Conservation (phyloP, 1,140 invertebrate species). For the Penaeus indicus region DNA sequence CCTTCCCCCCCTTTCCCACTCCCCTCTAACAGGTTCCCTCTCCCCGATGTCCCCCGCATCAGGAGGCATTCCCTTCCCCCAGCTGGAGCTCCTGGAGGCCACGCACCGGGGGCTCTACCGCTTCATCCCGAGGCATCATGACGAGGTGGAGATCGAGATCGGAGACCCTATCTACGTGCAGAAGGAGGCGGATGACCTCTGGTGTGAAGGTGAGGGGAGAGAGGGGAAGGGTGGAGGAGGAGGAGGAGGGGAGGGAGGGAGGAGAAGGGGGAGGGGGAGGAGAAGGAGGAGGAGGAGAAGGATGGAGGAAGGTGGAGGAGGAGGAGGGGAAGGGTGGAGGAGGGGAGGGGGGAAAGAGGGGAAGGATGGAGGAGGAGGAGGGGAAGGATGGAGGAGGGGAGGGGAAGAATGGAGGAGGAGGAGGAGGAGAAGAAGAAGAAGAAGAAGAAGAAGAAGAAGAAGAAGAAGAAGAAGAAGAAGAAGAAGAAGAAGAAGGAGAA, state of each 20-base stretch:
- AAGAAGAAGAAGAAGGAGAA: no score
- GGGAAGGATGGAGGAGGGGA: no score
- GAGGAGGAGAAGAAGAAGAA: no score
- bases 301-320: no score
- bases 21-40: slow-evolving; percentile 66
- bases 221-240: background rate
- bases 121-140: slow-evolving; percentile 93
- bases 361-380: no score
- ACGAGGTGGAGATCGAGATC: slow-evolving; percentile 96
- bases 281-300: no score
- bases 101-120: slow-evolving; percentile 96
- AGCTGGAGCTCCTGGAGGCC: slow-evolving; percentile 90
- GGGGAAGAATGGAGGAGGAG: no score
- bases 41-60: slow-evolving; percentile 67
- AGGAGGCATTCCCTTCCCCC: slow-evolving; percentile 76
- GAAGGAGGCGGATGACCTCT: slow-evolving; percentile 95
- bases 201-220: slow-evolving; percentile 85
- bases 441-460: no score
- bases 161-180: slow-evolving; percentile 97
- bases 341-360: no score
- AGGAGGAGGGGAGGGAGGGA: background rate
- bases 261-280: no score
- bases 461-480: no score
- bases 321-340: no score
- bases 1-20: background rate